Conservation (phyloP, 1,140 invertebrate species). For the Choristoneura fumiferana region DNA sequence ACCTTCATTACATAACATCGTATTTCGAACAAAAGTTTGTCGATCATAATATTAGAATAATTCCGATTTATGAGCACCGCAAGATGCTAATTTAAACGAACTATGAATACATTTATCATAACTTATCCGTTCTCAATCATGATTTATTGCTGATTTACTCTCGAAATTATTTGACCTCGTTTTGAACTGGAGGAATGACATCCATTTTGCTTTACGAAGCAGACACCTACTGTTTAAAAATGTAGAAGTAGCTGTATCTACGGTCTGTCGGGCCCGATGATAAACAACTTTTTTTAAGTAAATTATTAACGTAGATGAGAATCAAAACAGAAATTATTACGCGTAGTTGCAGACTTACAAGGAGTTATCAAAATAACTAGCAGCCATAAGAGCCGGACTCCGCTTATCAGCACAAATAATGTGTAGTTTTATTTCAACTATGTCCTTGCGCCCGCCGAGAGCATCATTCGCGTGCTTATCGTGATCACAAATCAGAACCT, state of each 20-base stretch:
- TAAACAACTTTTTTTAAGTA: constrained; percentile 9
- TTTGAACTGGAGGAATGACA: too few species aligned
- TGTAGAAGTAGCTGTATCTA: neutral
- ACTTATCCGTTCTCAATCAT: too few species aligned
- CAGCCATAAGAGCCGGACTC: constrained; percentile 27
- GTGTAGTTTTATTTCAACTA: constrained; percentile 50
- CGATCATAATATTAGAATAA: constrained; percentile 18
- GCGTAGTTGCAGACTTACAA: constrained; percentile 5
- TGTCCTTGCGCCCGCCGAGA: constrained; percentile 48
- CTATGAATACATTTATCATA: neutral
- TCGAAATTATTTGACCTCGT: too few species aligned
- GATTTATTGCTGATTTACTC: too few species aligned
- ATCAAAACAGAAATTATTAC: constrained; percentile 22
- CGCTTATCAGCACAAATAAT: constrained; percentile 36
- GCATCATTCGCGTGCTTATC: constrained; percentile 54
- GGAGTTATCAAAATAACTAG: constrained; percentile 33
- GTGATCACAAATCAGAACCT: constrained; percentile 50
- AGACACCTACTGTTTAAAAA: neutral
- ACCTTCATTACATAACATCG: constrained; percentile 30
- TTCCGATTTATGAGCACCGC: neutral
- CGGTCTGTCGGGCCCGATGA: neutral
- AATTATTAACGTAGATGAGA: constrained; percentile 14
- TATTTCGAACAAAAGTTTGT: neutral
- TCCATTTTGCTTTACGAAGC: too few species aligned
- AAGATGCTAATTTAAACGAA: neutral